Conservation (phyloP, 1,140 invertebrate genomes). For the Camponotus vicinus region DNA sequence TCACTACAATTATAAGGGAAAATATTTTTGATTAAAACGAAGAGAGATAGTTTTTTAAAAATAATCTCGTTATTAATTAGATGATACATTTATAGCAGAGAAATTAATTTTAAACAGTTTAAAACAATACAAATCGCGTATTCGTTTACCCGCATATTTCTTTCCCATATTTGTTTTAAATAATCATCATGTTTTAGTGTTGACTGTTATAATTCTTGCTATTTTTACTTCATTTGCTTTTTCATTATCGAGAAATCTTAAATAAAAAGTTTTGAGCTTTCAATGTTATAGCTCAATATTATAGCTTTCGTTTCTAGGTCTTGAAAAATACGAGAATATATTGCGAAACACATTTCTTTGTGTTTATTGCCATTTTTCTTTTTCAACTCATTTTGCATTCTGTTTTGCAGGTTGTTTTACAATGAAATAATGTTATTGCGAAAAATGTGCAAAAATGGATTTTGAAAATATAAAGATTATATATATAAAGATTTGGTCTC, state of each 20-base stretch:
- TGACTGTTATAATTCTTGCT: not conserved
- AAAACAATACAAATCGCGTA: not conserved
- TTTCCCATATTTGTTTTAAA: not conserved
- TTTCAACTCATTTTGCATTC: not conserved
- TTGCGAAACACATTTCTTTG: not conserved
- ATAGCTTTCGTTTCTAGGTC: not conserved
- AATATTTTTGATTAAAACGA: not conserved
- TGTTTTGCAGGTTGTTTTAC: not conserved
- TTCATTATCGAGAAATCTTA: constrained; percentile 21
- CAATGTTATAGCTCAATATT: constrained; percentile 19
- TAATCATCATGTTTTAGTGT: constrained; percentile 29
- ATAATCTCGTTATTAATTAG: not conserved
- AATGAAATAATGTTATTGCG: not conserved
- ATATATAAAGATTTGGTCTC: too few species aligned
- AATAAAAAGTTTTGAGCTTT: not conserved
- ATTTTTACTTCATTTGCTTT: not conserved
- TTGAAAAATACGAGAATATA: not conserved
- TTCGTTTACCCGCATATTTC: not conserved
- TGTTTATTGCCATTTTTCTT: not conserved
- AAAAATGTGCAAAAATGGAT: too few species aligned
- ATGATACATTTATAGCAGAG: not conserved
- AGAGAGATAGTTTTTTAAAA: not conserved
- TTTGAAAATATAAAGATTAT: not conserved
- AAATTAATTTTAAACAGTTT: not conserved
- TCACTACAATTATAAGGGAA: not conserved